Percentiles rank a stretch among this genome's conserved stretches.
Conservation (phyloP, 1,140 invertebrate genomes). For the Leptinotarsa texana region DNA sequence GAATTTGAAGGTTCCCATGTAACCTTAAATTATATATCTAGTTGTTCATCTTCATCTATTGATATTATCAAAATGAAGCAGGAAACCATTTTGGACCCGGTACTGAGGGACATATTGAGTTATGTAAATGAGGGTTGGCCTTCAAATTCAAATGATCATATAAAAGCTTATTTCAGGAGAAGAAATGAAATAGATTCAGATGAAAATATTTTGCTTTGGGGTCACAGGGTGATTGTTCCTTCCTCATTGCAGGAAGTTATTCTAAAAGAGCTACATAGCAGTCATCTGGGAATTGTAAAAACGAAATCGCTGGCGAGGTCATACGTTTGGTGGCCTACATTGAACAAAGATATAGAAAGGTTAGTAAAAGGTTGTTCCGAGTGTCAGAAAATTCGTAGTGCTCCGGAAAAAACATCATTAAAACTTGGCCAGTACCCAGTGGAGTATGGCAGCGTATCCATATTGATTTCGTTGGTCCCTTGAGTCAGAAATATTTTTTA, state of each 20-base stretch:
- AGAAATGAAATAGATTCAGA: neutral
- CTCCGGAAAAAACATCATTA: constrained; percentile 10
- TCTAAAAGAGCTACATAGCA: constrained; percentile 47
- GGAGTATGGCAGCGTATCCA: constrained; percentile 56
- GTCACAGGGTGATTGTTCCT: constrained; percentile 45
- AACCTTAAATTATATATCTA: neutral
- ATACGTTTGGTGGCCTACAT: constrained; percentile 38
- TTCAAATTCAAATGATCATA: neutral
- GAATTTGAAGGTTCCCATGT: constrained; percentile 6
- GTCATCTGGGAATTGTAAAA: constrained; percentile 49
- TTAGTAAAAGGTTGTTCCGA: constrained; percentile 30
- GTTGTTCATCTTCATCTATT: neutral
- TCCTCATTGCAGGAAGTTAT: constrained; percentile 35
- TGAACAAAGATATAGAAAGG: constrained; percentile 55
- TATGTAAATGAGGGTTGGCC: neutral
- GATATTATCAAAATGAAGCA: neutral
- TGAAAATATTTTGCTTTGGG: constrained; percentile 38
- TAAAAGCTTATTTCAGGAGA: neutral
- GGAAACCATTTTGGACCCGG: neutral
- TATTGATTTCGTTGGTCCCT: constrained; percentile 56
- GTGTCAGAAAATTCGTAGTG: constrained; percentile 25
- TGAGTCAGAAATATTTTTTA: constrained; percentile 51
- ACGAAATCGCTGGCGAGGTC: constrained; percentile 41
- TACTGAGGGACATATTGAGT: neutral
- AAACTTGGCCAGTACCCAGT: constrained; percentile 37